A percentile compares a stretch with the other conserved stretches of the same genome.
These are phyloP conservation scores for Diadophis punctatus DNA, from an alignment of 2,113 vertebrate species.

Conservation along the genomic window DNA sequence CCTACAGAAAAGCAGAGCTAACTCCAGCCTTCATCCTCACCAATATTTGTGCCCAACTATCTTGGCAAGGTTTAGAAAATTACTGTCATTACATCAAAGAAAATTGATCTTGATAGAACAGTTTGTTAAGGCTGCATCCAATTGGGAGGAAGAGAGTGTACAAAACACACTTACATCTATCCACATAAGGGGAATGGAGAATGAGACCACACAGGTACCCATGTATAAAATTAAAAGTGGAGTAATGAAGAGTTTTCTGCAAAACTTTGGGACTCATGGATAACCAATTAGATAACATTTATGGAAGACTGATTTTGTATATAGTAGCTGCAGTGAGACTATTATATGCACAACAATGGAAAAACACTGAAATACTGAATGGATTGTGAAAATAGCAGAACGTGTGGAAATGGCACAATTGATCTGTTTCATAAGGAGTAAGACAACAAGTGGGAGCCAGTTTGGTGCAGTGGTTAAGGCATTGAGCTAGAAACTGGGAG, in stretches of 20 bases:
- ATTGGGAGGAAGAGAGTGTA: neutral
- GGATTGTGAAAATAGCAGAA: neutral
- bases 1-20: neutral
- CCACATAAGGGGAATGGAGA: neutral
- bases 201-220: neutral
- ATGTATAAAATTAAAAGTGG: neutral
- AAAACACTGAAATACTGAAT: neutral
- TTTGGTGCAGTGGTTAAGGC: neutral
- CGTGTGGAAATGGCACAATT: neutral
- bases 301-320: neutral
- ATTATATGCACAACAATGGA: neutral
- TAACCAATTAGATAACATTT: neutral
- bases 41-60: too few relatives aligned
- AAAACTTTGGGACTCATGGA: neutral
- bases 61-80: neutral
- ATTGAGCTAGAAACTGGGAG: neutral
- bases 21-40: neutral
- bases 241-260: neutral
- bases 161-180: neutral
- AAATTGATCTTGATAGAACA: neutral
- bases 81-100: neutral
- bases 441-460: neutral
- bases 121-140: neutral
- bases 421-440: neutral
- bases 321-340: neutral